phyloP scores from a whole-genome alignment of 2,888 invertebrate species.

The Meandrusa payeni region DNA sequence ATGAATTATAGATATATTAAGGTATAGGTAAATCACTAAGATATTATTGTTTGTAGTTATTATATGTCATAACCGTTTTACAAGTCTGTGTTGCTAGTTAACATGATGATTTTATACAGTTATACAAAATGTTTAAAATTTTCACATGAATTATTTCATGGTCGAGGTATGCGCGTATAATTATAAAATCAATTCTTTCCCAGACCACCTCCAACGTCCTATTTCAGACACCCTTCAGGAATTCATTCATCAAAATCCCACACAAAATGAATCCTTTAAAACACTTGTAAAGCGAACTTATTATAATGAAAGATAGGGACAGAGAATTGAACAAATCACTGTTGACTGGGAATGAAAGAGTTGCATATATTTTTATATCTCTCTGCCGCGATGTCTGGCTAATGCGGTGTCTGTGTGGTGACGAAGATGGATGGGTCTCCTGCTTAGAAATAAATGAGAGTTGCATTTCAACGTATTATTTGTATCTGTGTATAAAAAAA shows the following conservation, averaged over 20 bases:
- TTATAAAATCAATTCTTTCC: constrained; percentile 1
- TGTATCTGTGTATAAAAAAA: constrained; percentile 7
- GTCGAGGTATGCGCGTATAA: background rate
- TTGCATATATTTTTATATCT: constrained; percentile 39
- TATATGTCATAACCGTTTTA: too few relatives aligned
- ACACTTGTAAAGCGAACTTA: constrained; percentile 56
- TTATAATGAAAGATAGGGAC: constrained; percentile 56
- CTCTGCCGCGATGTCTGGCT: constrained; percentile 49
- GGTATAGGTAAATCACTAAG: too few relatives aligned
- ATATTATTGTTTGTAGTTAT: too few relatives aligned
- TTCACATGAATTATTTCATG: too few relatives aligned
- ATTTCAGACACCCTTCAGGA: constrained; percentile 5
- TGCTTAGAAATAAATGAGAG: constrained; percentile 63
- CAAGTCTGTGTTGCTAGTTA: too few relatives aligned
- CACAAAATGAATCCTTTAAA: constrained; percentile 28
- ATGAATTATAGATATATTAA: too few relatives aligned
- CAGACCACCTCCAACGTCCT: background rate
- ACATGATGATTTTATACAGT: too few relatives aligned
- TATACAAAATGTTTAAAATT: too few relatives aligned
- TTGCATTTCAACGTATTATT: constrained; percentile 34
- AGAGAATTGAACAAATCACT: constrained; percentile 38
- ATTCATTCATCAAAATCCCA: constrained; percentile 19
- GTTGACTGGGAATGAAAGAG: constrained; percentile 46
- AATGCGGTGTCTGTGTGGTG: constrained; percentile 64
- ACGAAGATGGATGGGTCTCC: constrained; percentile 71